phyloP scores from a whole-genome alignment of 2,113 vertebrate genomes.

The Chascanopsetta lugubris region DNA sequence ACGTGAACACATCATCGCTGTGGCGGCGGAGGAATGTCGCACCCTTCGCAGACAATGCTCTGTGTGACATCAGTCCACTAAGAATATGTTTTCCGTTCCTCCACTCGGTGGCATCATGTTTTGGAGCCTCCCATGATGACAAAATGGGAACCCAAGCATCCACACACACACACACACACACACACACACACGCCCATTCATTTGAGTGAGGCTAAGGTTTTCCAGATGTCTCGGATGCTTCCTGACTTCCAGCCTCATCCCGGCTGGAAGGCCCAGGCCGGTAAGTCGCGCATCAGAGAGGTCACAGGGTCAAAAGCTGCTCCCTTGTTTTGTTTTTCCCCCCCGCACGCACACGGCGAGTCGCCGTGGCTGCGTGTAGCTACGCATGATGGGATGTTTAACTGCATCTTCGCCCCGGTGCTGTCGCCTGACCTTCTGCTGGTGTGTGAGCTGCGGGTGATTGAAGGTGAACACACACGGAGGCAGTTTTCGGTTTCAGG shows the following conservation, averaged over 20 bases:
- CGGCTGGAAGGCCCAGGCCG: conserved; percentile 5
- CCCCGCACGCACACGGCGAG: background rate
- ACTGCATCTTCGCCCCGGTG: background rate
- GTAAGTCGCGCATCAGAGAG: conserved; percentile 20
- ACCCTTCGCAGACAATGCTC: conserved; percentile 7
- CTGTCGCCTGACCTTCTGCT: background rate
- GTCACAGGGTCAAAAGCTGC: conserved; percentile 57
- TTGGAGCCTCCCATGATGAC: conserved; percentile 27
- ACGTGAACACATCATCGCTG: background rate
- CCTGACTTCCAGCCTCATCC: conserved; percentile 29
- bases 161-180: conserved; percentile 24
- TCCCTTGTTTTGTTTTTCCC: conserved; percentile 6
- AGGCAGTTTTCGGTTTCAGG: conserved; percentile 50
- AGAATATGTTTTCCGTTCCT: conserved; percentile 29
- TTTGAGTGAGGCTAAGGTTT: conserved; percentile 55
- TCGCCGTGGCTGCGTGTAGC: conserved; percentile 1
- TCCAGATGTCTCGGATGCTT: conserved; percentile 64
- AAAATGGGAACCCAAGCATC: conserved; percentile 35
- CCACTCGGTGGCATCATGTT: conserved; percentile 11
- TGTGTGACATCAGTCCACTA: conserved; percentile 23
- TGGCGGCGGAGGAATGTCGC: background rate
- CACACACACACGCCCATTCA: conserved; percentile 48
- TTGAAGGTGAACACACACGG: conserved; percentile 51
- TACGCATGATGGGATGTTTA: background rate
- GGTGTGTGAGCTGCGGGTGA: conserved; percentile 19